A percentile compares a stretch with the other conserved stretches of the same genome.
Conservation (phyloP, 2,797 vertebrate species). For the Hemitrygon akajei region DNA sequence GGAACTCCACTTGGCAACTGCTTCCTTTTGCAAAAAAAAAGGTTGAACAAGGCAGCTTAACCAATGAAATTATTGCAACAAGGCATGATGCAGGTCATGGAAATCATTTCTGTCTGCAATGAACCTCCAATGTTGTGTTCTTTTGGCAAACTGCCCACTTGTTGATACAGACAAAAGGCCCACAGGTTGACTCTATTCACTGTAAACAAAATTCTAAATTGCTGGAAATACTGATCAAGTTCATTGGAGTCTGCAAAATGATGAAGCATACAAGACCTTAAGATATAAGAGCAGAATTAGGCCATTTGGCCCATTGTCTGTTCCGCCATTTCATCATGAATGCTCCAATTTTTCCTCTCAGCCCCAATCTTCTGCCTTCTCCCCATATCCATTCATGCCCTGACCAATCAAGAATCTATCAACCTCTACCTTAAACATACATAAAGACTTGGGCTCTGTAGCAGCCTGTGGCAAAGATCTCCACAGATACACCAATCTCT, state of each 20-base stretch:
- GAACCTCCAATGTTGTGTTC: not conserved
- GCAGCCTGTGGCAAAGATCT: too few relatives aligned
- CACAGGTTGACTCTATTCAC: not conserved
- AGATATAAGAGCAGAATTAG: too few relatives aligned
- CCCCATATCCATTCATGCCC: too few relatives aligned
- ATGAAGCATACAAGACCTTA: not conserved
- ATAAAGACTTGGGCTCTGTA: too few relatives aligned
- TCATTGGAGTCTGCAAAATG: not conserved
- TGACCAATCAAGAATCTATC: too few relatives aligned
- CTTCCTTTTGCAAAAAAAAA: not conserved
- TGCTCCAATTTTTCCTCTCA: too few relatives aligned
- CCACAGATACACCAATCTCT: too few relatives aligned
- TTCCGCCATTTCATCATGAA: too few relatives aligned
- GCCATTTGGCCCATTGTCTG: too few relatives aligned
- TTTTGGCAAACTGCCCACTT: not conserved
- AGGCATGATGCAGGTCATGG: not conserved
- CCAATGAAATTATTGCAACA: not conserved
- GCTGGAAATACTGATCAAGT: not conserved
- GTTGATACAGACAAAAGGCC: not conserved
- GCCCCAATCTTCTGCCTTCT: too few relatives aligned
- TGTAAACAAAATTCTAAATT: not conserved
- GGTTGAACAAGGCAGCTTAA: not conserved
- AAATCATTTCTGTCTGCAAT: not conserved
- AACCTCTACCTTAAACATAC: too few relatives aligned
- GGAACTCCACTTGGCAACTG: constrained; percentile 17